Evolutionary conservation across 2,888 invertebrate species (phyloP).

Genomic region (Diabrotica balteata): DNA sequence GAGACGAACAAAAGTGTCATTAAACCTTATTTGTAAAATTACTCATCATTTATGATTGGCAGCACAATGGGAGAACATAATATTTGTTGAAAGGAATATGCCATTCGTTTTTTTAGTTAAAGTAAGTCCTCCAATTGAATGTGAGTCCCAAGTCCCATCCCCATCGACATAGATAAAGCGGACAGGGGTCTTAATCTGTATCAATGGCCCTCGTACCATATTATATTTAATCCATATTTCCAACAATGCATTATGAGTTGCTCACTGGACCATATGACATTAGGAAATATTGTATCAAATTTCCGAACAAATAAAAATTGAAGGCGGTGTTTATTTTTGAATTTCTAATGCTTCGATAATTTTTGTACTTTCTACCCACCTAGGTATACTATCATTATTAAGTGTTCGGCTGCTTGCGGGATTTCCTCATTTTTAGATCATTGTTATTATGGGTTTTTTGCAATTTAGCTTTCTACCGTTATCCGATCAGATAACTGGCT

Average conservation of each 20-base stretch:
- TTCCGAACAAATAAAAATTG: constrained; percentile 48
- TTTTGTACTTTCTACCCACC: constrained; percentile 41
- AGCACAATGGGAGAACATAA: constrained; percentile 54
- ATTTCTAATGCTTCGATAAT: constrained; percentile 44
- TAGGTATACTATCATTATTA: constrained; percentile 25
- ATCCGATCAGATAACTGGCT: constrained; percentile 19
- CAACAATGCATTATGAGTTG: constrained; percentile 56
- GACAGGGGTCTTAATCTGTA: constrained; percentile 52
- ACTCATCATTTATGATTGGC: constrained; percentile 53
- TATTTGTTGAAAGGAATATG: constrained; percentile 50
- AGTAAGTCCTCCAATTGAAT: constrained; percentile 43
- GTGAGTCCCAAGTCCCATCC: constrained; percentile 47
- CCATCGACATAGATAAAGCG: constrained; percentile 52
- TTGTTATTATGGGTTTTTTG: constrained; percentile 32
- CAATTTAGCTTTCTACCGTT: constrained; percentile 18
- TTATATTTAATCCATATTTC: constrained; percentile 52
- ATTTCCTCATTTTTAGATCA: constrained; percentile 39
- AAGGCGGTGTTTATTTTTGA: constrained; percentile 45
- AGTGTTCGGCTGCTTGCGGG: constrained; percentile 32
- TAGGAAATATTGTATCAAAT: constrained; percentile 55
- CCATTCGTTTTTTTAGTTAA: constrained; percentile 46
- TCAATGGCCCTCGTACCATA: constrained; percentile 53
- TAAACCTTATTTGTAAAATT: constrained; percentile 45
- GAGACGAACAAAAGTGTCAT: constrained; percentile 38
- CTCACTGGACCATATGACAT: constrained; percentile 55